phyloP scores from a whole-genome alignment of 2,888 invertebrate genomes.

The Drosophila paranaensis region DNA sequence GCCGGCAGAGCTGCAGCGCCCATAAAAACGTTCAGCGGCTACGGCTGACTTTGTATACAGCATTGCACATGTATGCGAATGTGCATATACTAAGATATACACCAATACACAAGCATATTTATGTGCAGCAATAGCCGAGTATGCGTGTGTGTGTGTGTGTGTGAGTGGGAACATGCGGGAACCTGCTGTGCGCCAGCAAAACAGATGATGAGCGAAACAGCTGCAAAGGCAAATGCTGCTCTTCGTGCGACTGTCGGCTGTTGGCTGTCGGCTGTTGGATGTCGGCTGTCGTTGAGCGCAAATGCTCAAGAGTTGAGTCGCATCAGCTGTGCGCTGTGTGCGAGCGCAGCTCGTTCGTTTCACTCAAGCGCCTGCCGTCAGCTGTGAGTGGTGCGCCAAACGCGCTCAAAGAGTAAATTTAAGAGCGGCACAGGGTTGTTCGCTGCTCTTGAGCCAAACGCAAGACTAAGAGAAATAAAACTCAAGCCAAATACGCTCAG shows the following conservation, averaged over 20 bases:
- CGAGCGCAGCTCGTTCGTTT: background rate
- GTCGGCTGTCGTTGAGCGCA: constrained; percentile 19
- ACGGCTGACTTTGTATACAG: constrained; percentile 69
- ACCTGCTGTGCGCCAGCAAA: constrained; percentile 58
- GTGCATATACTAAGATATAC: constrained; percentile 39
- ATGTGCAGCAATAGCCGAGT: constrained; percentile 1
- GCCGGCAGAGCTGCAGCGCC: constrained; percentile 53
- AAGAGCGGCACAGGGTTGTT: constrained; percentile 4
- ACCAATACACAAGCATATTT: constrained; percentile 10
- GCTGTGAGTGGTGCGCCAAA: constrained; percentile 34
- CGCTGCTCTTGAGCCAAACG: constrained; percentile 21
- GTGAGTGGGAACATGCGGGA: constrained; percentile 23
- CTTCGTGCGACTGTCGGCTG: constrained; percentile 20
- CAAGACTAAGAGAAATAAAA: constrained; percentile 3
- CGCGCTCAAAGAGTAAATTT: constrained; percentile 25
- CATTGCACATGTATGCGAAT: constrained; percentile 50
- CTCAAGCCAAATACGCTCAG: background rate
- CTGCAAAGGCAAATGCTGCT: constrained; percentile 56
- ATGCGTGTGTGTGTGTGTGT: constrained; percentile 10
- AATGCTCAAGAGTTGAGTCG: constrained; percentile 43
- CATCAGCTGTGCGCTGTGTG: constrained; percentile 53
- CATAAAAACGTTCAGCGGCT: constrained; percentile 53
- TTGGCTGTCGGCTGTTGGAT: constrained; percentile 14
- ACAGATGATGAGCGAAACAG: constrained; percentile 78
- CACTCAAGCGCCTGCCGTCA: constrained; percentile 34